A percentile compares a stretch with the other conserved stretches of the same genome.
These are phyloP conservation scores for Okapia johnstoni DNA, from an alignment of 2,113 vertebrate species.

Conservation along the genomic window DNA sequence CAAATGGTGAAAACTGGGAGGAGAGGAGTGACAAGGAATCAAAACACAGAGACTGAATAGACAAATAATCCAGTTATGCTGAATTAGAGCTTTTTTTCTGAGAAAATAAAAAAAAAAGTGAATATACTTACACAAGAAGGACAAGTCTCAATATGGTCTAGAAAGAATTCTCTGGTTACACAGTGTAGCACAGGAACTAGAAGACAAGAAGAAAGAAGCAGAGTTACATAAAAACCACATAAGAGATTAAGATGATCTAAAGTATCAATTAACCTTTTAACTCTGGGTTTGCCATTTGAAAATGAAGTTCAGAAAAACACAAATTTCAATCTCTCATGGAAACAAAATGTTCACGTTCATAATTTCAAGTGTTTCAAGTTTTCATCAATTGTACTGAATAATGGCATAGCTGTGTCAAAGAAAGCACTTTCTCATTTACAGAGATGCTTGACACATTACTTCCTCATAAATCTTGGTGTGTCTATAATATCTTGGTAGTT, in stretches of 20 bases:
- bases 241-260: not conserved
- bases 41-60: not conserved
- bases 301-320: not conserved
- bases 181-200: not conserved
- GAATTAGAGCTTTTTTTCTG: not conserved
- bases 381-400: not conserved
- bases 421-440: not conserved
- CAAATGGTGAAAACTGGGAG: not conserved
- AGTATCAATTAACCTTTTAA: not conserved
- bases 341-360: not conserved
- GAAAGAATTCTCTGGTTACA: not conserved
- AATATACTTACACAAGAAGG: not conserved
- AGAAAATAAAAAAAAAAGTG: not conserved
- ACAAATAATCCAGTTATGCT: not conserved
- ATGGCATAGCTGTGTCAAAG: not conserved
- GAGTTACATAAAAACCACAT: not conserved
- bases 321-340: not conserved
- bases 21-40: not conserved
- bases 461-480: not conserved
- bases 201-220: not conserved
- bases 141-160: not conserved
- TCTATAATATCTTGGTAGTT: not conserved
- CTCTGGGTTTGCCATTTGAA: not conserved
- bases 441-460: not conserved
- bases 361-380: not conserved